Base-by-base conservation (phyloP, 2,113 vertebrate genomes). In the Chaenogobius annularis region DNA sequence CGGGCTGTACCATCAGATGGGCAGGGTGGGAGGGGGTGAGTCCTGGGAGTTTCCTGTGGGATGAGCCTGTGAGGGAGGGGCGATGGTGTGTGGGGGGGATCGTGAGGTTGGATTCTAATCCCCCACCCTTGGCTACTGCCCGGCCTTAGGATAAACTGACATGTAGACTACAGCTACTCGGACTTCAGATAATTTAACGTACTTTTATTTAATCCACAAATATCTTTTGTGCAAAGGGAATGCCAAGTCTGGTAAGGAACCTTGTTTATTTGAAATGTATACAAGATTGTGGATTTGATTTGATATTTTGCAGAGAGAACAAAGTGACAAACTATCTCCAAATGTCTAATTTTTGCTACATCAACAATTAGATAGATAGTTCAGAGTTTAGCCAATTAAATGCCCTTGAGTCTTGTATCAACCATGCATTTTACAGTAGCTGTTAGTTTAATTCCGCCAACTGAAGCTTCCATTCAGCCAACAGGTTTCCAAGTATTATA, bases 21-120 rank as follows among this genome's bases (percentile, higher is more conserved):
- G 82, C 50, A 73, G 81, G 89, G 44, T 59, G 61, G 72, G 52
- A 58, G 47, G 52, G 63, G 47, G 40, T 65, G 58, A 80, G 70
- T 85, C 76, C 77, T 74, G 69, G 58, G 74, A 73, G 76, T 78
- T 85, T 88, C 74, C 80, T 85, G 81, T 74, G 68, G 88, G 90
- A 91, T 95, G 94, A 96, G 93, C 87, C 7, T 52, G 52, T 58
- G 65, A 73, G 75, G 80, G 86, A 70, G 74, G 75, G 70, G 80
- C 37, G 61, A 65, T 50, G 52, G 43, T 14, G 31, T 43, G 50
- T 54, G 20, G 70, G 72, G 92, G 84, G 92, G 85, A 90, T 92
- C 67, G 90, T 80, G 82, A 80, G 91, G 83, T 92, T 92, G 88
- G 70, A 85, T 91, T 79, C 92, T 97, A 96, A 96, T 97, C 95